Evolutionary conservation across 2,888 invertebrate genomes (phyloP).

Genomic region (Kryphioiulus occultus): DNA sequence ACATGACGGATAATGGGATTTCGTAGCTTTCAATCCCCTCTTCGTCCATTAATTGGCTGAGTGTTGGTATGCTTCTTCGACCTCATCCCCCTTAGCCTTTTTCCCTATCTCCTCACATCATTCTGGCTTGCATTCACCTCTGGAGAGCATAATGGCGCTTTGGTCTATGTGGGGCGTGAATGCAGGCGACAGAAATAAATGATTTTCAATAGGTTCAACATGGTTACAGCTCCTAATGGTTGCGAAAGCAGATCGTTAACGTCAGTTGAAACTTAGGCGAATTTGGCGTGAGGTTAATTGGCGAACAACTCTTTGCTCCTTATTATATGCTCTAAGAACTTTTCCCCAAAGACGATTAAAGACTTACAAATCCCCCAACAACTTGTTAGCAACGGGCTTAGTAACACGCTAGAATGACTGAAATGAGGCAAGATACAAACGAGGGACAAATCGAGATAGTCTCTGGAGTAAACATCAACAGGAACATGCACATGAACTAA

Average conservation of each 20-base stretch:
- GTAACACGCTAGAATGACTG: background rate
- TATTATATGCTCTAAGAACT: conserved; percentile 32
- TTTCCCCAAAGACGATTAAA: conserved; percentile 36
- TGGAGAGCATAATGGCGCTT: conserved; percentile 15
- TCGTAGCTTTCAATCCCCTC: conserved; percentile 30
- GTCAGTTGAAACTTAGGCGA: conserved; percentile 32
- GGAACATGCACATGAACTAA: background rate
- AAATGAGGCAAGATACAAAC: background rate
- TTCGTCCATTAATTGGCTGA: conserved; percentile 37
- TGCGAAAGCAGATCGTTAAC: conserved; percentile 34
- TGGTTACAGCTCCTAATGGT: conserved; percentile 35
- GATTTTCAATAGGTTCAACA: conserved; percentile 39
- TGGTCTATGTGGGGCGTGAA: background rate
- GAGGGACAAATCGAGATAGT: background rate
- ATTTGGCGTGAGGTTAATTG: conserved; percentile 39
- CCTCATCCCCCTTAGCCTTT: background rate
- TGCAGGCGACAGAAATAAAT: conserved; percentile 37
- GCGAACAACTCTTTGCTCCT: conserved; percentile 40
- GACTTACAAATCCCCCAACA: conserved; percentile 40
- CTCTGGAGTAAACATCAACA: conserved; percentile 14
- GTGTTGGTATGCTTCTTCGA: conserved; percentile 32
- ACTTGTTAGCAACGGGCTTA: conserved; percentile 39
- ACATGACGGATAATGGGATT: conserved; percentile 40
- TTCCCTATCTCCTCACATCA: conserved; percentile 20
- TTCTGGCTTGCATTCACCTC: conserved; percentile 12